Evolutionary conservation across 2,888 invertebrate species (phyloP).

Genomic region (Priocnemis perturbator): DNA sequence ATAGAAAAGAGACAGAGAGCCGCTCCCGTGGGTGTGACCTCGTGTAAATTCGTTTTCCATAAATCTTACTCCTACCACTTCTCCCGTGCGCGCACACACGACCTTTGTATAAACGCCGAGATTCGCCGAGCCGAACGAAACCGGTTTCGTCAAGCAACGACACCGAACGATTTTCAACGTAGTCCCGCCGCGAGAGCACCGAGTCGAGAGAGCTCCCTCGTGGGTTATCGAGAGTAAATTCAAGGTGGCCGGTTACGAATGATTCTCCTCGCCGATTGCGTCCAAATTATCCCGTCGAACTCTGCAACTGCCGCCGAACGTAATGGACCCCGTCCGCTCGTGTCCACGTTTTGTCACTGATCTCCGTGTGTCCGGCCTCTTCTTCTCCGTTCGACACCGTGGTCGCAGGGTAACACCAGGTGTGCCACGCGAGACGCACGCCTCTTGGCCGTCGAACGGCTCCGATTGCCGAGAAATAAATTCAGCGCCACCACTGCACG

Average conservation of each 20-base stretch:
- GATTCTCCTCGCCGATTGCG: slow-evolving; percentile 33
- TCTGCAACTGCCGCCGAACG: too few relatives aligned
- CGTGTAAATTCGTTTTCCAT: slow-evolving; percentile 67
- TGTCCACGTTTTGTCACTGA: too few relatives aligned
- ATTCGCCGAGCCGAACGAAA: slow-evolving; percentile 69
- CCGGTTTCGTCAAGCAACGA: slow-evolving; percentile 68
- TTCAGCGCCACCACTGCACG: too few relatives aligned
- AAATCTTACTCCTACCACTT: slow-evolving; percentile 63
- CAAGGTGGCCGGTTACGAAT: slow-evolving; percentile 25
- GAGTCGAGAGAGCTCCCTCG: slow-evolving; percentile 43
- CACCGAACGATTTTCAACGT: slow-evolving; percentile 59
- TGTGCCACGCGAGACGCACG: background rate
- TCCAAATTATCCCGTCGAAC: slow-evolving; percentile 10
- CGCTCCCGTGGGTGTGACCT: slow-evolving; percentile 63
- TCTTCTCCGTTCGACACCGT: too few relatives aligned
- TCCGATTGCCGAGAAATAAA: too few relatives aligned
- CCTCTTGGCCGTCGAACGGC: too few relatives aligned
- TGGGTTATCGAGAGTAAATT: slow-evolving; percentile 44
- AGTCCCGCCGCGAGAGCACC: slow-evolving; percentile 40
- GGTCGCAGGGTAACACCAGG: too few relatives aligned
- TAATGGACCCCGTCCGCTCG: too few relatives aligned
- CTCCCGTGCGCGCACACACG: slow-evolving; percentile 54
- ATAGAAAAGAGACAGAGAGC: slow-evolving; percentile 36
- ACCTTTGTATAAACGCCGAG: slow-evolving; percentile 68
- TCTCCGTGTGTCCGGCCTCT: too few relatives aligned